phyloP scores from a whole-genome alignment of 2,888 invertebrate species.

The Endotricha flammealis region DNA sequence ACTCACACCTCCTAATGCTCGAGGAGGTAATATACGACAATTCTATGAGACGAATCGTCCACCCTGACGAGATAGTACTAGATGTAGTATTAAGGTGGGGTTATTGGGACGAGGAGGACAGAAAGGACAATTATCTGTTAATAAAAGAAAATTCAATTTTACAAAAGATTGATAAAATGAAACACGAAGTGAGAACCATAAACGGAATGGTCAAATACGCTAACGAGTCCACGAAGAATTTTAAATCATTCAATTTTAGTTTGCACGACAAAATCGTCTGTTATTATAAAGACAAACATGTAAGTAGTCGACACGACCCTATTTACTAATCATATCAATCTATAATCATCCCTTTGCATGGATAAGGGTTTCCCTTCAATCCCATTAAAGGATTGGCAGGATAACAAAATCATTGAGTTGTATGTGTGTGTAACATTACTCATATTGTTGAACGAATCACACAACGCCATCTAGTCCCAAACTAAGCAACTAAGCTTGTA shows the following conservation, averaged over 20 bases:
- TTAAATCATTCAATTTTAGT: slow-evolving; percentile 88
- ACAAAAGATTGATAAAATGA: slow-evolving; percentile 69
- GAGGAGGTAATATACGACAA: slow-evolving; percentile 90
- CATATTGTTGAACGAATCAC: too few relatives aligned
- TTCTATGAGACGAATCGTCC: slow-evolving; percentile 85
- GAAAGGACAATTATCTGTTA: slow-evolving; percentile 88
- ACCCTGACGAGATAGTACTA: slow-evolving; percentile 84
- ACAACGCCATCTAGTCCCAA: too few relatives aligned
- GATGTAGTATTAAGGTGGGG: slow-evolving; percentile 89
- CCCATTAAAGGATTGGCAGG: too few relatives aligned
- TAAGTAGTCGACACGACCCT: too few relatives aligned
- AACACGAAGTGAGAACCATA: slow-evolving; percentile 67
- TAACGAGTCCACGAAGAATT: slow-evolving; percentile 84
- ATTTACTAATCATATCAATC: too few relatives aligned
- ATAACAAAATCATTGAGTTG: too few relatives aligned
- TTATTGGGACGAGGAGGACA: slow-evolving; percentile 91
- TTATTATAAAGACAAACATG: slow-evolving; percentile 87
- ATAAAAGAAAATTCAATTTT: slow-evolving; percentile 75
- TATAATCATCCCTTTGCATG: neutral
- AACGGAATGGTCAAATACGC: slow-evolving; percentile 89
- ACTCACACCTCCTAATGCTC: slow-evolving; percentile 84
- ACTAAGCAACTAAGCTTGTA: too few relatives aligned
- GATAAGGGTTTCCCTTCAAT: neutral
- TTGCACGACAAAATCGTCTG: slow-evolving; percentile 87
- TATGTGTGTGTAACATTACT: too few relatives aligned